Base-by-base conservation (phyloP, 2,113 vertebrate genomes). In the Nesogale talazaci region DNA sequence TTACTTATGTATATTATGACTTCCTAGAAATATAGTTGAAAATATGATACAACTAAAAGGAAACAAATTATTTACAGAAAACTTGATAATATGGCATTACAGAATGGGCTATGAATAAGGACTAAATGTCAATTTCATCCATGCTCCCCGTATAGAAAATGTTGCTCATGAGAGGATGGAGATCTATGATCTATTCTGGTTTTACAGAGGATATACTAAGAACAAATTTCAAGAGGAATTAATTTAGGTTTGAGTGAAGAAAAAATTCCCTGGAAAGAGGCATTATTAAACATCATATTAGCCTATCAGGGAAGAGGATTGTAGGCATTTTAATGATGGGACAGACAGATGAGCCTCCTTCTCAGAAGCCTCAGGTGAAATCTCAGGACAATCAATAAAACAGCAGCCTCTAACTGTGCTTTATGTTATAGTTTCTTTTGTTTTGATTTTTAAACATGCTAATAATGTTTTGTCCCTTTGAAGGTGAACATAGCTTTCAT, bases 401-500 rank as follows among this genome's bases (percentile, higher is more conserved):
- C 6, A 20, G 3, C 6, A 52, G 42, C 23, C 23, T 80, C 22
- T 23, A 25, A 67, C 23, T 11, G 12, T 29, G 6, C 78, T 63
- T 77, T 4, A 2, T 59, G 76, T 42, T 46, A 29, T 46, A 36
- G 42, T 52, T 52, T 52, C 46, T 52, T 52, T 79, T 15, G 1
- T 42, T 27, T 36, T 19, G 34, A 29, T 52, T 83, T 76, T 93
- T 80, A 83, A 93, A n/a, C 1, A 78, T 10, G 4, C 19, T 65
- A 29, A 57, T 40, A 84, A 70, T 67, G 76, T 92, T 69, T 89
- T 38, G 76, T 52, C 31, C 11, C 36, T 89, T 52, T 89, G 36
- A 94, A 86, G 40, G 15, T 61, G 67, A 67, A 78, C 69, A 75
- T 59, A 52, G 22, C 88, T 94, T 91, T 94, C 38, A 61, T 70